phyloP scores from a whole-genome alignment of 2,113 vertebrate species.

The Ictalurus furcatus region DNA sequence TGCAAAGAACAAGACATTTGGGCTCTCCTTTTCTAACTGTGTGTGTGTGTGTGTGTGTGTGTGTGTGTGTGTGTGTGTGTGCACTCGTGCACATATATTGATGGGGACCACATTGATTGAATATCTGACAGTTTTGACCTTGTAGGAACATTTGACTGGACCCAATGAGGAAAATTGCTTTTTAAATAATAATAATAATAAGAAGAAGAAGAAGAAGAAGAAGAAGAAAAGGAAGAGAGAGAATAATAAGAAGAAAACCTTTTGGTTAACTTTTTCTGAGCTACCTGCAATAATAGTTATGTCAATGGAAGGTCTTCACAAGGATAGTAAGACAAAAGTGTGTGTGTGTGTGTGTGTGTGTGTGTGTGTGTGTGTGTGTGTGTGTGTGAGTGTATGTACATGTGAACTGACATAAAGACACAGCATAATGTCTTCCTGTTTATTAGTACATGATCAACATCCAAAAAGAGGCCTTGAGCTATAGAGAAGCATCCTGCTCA shows the following conservation, averaged over 20 bases:
- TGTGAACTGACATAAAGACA: conserved; percentile 16
- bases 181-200: background rate
- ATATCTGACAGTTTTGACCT: background rate
- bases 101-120: background rate
- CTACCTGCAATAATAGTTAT: background rate
- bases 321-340: background rate
- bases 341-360: too few relatives aligned
- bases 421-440: conserved; percentile 62
- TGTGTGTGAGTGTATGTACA: conserved; percentile 14
- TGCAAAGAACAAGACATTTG: conserved; percentile 21
- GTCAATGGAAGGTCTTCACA: background rate
- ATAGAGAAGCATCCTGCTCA: conserved; percentile 48
- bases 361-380: background rate
- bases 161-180: background rate
- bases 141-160: background rate
- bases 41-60: background rate
- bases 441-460: conserved; percentile 61
- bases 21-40: background rate
- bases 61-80: background rate
- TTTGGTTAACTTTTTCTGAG: background rate
- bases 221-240: background rate
- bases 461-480: conserved; percentile 59
- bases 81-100: background rate
- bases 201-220: background rate
- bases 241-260: background rate